Evolutionary conservation across 2,113 vertebrate species (phyloP).

Genomic region (Strix aluco): DNA sequence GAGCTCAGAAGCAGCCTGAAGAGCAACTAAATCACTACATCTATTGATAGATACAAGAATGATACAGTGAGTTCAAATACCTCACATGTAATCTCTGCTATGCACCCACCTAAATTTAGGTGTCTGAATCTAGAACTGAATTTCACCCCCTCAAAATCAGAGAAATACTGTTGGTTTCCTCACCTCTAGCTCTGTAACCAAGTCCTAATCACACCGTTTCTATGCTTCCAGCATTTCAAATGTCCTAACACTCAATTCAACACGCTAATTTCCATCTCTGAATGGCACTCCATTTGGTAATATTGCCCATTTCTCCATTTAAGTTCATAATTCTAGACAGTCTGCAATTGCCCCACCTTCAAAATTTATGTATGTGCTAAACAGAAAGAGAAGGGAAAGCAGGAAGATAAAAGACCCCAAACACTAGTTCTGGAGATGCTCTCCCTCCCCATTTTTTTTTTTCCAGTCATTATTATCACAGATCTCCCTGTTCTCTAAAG

Average conservation of each 20-base stretch:
- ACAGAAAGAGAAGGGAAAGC: not conserved
- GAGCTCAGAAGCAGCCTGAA: not conserved
- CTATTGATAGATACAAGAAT: not conserved
- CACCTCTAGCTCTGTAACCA: not conserved
- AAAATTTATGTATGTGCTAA: not conserved
- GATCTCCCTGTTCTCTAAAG: not conserved
- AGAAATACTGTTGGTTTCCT: not conserved
- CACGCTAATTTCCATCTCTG: not conserved
- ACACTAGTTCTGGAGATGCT: not conserved
- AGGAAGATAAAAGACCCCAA: not conserved
- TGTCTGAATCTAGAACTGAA: not conserved
- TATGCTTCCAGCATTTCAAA: not conserved
- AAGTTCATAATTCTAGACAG: not conserved
- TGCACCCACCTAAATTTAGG: not conserved
- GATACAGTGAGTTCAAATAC: accelerated
- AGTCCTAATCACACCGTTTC: not conserved
- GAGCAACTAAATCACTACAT: not conserved
- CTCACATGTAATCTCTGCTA: not conserved
- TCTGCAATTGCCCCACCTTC: not conserved
- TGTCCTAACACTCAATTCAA: not conserved
- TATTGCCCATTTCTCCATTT: not conserved
- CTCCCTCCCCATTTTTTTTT: not conserved
- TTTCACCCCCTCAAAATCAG: not conserved
- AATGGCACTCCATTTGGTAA: not conserved
- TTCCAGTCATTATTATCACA: not conserved